Evolutionary conservation across 2,797 vertebrate species (phyloP).

Genomic region (Schizothorax lantsangensis): DNA sequence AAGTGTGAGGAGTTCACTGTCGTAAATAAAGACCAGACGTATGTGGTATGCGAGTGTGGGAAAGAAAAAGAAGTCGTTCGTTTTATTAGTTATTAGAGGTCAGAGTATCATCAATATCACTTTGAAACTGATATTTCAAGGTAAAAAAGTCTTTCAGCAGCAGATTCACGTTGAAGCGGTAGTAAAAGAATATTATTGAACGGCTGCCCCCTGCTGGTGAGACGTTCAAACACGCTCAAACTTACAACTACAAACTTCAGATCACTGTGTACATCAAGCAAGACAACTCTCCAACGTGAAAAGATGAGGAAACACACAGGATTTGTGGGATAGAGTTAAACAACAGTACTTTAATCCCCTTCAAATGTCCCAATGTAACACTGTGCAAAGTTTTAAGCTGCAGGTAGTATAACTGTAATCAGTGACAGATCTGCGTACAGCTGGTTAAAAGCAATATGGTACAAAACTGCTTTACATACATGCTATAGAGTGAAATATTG

Average conservation of each 20-base stretch:
- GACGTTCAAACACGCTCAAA: neutral
- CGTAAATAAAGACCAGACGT: neutral
- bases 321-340: constrained; percentile 23
- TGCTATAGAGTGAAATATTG: constrained; percentile 19
- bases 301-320: neutral
- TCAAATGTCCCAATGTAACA: neutral
- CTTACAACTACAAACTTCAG: neutral
- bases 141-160: neutral
- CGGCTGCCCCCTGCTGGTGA: constrained; percentile 14
- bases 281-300: neutral
- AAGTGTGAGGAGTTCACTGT: neutral
- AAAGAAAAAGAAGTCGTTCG: neutral
- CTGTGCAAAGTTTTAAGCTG: constrained; percentile 24
- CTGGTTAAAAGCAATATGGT: constrained; percentile 5
- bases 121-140: neutral
- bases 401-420: constrained; percentile 23
- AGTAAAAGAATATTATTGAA: neutral
- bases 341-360: constrained; percentile 29
- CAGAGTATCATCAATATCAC: neutral
- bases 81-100: too few relatives aligned
- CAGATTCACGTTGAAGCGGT: neutral
- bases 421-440: neutral
- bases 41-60: neutral
- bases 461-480: constrained; percentile 17
- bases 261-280: neutral